Conservation (phyloP, 2,888 invertebrate species). For the Oligia fasciuncula region DNA sequence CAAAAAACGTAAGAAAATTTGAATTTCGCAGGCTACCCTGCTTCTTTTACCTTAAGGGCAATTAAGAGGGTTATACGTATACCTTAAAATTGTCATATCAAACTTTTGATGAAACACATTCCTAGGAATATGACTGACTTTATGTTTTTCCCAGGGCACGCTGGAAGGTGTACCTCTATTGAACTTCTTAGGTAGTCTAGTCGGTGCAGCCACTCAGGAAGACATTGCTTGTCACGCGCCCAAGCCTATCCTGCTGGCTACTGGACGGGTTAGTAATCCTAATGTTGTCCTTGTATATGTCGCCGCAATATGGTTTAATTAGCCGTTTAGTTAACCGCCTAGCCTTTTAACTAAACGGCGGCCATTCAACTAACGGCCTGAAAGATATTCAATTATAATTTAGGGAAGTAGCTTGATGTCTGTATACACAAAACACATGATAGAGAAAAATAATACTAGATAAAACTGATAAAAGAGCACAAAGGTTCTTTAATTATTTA, state of each 20-base stretch:
- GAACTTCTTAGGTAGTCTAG: constrained; percentile 91
- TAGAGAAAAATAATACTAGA: too few relatives aligned
- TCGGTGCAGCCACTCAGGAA: constrained; percentile 91
- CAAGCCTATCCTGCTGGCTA: constrained; percentile 95
- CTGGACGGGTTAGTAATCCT: constrained; percentile 91
- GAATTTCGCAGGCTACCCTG: neutral
- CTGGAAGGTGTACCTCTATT: constrained; percentile 92
- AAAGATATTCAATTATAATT: too few relatives aligned
- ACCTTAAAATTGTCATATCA: neutral
- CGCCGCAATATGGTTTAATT: too few relatives aligned
- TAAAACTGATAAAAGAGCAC: too few relatives aligned
- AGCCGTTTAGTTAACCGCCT: too few relatives aligned
- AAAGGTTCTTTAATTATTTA: too few relatives aligned
- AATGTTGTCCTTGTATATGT: neutral
- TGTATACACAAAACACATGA: too few relatives aligned
- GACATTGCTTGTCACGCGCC: constrained; percentile 93
- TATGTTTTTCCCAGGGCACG: constrained; percentile 88
- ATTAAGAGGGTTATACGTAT: neutral
- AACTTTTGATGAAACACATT: neutral
- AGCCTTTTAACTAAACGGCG: too few relatives aligned
- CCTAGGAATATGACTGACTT: too few relatives aligned
- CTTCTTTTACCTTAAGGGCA: neutral
- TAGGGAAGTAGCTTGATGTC: too few relatives aligned
- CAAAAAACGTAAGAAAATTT: too few relatives aligned
- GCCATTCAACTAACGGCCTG: too few relatives aligned